phyloP scores from a whole-genome alignment of 2,113 vertebrate genomes.

The Casuarius casuarius region DNA sequence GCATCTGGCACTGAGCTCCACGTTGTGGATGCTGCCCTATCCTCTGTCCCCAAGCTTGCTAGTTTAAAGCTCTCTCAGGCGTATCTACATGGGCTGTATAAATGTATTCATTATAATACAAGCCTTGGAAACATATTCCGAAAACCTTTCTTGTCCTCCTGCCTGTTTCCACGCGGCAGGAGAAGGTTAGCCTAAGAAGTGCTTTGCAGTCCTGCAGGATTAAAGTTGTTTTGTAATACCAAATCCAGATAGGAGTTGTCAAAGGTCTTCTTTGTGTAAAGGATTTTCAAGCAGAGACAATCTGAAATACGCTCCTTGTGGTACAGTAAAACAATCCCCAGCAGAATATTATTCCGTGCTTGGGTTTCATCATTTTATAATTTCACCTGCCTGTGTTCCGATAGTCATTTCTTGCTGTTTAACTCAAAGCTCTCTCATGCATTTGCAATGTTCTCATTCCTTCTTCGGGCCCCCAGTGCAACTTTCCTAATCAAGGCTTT shows the following conservation, averaged over 20 bases:
- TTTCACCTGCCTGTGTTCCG: slow-evolving; percentile 40
- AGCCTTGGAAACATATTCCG: not conserved
- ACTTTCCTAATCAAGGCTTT: not conserved
- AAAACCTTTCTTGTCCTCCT: not conserved
- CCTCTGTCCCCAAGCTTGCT: not conserved
- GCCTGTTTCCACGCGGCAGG: not conserved
- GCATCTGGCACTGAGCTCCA: not conserved
- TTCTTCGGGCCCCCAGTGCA: not conserved
- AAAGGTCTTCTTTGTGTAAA: slow-evolving; percentile 16
- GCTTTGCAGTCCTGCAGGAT: not conserved
- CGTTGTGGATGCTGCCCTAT: not conserved
- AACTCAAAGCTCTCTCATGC: slow-evolving; percentile 10
- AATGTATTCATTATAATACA: not conserved
- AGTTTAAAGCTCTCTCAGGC: not conserved
- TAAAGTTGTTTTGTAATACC: not conserved
- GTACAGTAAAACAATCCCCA: not conserved
- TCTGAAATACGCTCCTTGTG: not conserved
- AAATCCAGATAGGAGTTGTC: not conserved
- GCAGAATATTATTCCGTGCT: slow-evolving; percentile 13
- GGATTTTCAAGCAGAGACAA: slow-evolving; percentile 50
- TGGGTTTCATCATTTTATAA: slow-evolving; percentile 16
- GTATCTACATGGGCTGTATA: not conserved
- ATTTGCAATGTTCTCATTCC: not conserved
- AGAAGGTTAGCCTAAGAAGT: not conserved
- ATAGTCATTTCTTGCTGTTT: slow-evolving; percentile 42